phyloP scores from a whole-genome alignment of 2,113 vertebrate species.

The Gymnogyps californianus region DNA sequence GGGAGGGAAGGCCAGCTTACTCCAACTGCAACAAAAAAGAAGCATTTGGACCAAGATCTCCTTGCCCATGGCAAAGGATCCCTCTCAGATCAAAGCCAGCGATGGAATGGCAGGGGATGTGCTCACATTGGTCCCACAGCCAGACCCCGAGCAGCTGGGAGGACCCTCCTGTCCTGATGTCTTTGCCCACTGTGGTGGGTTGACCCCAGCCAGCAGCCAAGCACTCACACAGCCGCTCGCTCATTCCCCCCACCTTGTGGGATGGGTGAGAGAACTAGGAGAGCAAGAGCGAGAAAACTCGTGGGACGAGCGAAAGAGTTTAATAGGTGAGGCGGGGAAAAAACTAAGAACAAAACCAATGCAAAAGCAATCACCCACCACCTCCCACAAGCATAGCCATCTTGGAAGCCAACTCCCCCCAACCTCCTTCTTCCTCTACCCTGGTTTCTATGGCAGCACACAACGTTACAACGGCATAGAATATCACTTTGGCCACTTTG shows the following conservation, averaged over 20 bases:
- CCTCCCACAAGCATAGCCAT: background rate
- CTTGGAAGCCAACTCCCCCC: background rate
- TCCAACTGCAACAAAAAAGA: background rate
- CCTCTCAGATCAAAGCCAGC: background rate
- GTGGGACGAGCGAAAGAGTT: background rate
- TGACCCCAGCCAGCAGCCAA: background rate
- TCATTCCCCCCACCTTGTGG: background rate
- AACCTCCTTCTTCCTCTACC: background rate
- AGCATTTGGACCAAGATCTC: background rate
- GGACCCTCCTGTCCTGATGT: background rate
- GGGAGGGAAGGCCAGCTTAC: background rate
- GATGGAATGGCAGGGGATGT: background rate
- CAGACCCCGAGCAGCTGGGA: background rate
- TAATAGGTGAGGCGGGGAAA: background rate
- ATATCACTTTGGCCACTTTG: background rate
- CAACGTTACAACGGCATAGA: rapidly evolving
- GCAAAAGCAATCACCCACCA: background rate
- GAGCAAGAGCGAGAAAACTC: background rate
- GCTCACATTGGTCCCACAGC: background rate
- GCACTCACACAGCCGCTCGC: background rate
- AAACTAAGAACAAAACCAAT: background rate
- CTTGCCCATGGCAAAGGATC: background rate
- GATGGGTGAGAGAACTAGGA: background rate
- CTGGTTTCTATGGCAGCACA: background rate
- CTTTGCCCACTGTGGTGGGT: background rate